Conservation (phyloP, 2,797 vertebrate genomes). For the Pterois miles region DNA sequence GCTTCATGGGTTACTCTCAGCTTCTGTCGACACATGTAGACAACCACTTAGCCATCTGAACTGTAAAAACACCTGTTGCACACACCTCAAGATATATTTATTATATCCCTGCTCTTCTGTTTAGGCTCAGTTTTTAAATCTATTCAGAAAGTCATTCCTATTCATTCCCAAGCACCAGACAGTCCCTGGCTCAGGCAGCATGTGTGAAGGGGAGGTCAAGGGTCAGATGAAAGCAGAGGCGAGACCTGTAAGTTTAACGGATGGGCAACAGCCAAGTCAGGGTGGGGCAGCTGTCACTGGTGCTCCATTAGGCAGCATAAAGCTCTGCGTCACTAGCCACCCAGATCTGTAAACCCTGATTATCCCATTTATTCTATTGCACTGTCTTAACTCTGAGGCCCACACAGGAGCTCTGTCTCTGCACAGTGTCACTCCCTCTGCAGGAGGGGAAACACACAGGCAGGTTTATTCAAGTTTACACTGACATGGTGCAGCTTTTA, state of each 20-base stretch:
- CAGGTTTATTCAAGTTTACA: not conserved
- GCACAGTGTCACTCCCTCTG: conserved; percentile 20
- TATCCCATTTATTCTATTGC: conserved; percentile 81
- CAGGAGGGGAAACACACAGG: not conserved
- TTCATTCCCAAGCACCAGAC: not conserved
- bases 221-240: conserved; percentile 14
- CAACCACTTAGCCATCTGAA: not conserved
- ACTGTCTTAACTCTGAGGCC: conserved; percentile 60
- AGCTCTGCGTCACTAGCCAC: conserved; percentile 78
- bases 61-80: not conserved
- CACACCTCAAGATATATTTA: not conserved
- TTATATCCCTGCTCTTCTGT: not conserved
- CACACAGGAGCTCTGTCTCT: conserved; percentile 36
- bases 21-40: not conserved
- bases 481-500: not conserved
- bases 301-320: conserved; percentile 75
- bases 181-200: not conserved
- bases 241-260: not conserved
- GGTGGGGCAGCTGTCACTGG: conserved; percentile 67
- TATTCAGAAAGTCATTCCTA: not conserved
- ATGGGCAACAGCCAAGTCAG: conserved; percentile 2
- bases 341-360: conserved; percentile 84
- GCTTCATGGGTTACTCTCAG: not conserved
- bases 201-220: conserved; percentile 24
- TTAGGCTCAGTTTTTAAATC: not conserved